Evolutionary conservation across 2,113 vertebrate species (phyloP), one percentile per base, ranked within the genome.

Genomic region (Dicerorhinus sumatrensis): DNA sequence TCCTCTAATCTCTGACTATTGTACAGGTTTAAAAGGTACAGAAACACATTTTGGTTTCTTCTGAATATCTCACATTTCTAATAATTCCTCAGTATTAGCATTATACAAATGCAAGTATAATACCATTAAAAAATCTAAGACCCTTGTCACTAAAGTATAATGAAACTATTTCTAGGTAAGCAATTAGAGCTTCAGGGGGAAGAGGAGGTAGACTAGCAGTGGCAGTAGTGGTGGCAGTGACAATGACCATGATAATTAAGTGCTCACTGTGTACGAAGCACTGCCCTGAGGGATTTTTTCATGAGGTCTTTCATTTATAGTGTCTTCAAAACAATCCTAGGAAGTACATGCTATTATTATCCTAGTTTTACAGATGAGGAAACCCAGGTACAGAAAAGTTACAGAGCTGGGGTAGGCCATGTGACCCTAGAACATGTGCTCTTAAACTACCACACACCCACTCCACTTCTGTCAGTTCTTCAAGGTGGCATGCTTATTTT

Each of bases 11-110:
- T 89, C 67, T 94, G 16, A 86, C 69, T 80, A 79, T 3, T 54
- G 4, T n/a, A 86, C 9, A 81, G 60, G 25, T 70, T 86, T 94
- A 72, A 72, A 96, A 42, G 29, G 39, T 91, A 29, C 8, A 70
- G 63, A 83, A 63, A 63, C 51, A 58, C 29, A 27, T 51, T 60
- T 94, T 93, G 39, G 69, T 70, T 91, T 89, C 67, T 87, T 94
- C 51, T 56, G 31, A 14, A 33, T 42, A 67, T 33, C 20, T 82
- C 33, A 56, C 6, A 0, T 76, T 93, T 67, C 25, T 56, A 75
- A 10, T 36, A 93, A 93, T 46, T 75, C 56, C 25, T 1, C 42
- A 42, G 3, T 48, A 48, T 56, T 13, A 48, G 23, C 23, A 69
- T 89, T 70, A 85, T 14, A 75, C 33, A 85, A 72, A 80, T 6